Evolutionary conservation across 92 coral and sea anemone species (phyloP), one percentile per base, ranked within the genome.

Genomic region (Phenganax stokvisi): DNA sequence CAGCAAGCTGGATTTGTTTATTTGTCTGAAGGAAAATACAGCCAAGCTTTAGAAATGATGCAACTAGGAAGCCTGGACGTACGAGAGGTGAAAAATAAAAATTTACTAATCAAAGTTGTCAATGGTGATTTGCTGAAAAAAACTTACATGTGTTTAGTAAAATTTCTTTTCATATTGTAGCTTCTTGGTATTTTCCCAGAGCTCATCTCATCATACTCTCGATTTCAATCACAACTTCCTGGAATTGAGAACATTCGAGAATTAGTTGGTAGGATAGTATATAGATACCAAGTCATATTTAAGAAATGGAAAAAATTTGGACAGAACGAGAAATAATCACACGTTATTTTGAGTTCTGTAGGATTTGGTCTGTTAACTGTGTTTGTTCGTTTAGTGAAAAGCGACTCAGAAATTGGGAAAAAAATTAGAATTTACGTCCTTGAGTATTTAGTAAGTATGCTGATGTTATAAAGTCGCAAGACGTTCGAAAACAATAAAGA

Each of bases 1-100:
- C 93, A 91, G 82, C 90, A 93, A 78, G 98, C 98, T 17, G 98
- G 98, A 28, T 93, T 93, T 64, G 84, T 89, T 27, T 93, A 93
- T 83, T 75, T 93, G 78, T 81, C 94, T 7, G 92, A 88, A 57
- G 93, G 98, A 54, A 84, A 83, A 76, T 93, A 91, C 69, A 80
- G 80, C 59, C 89, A 93, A 63, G 98, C 98, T 7, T 89, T 84
- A 17, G 90, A 89, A 59, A 82, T 87, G 56, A 89, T 93, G 98
- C 86, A 74, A 37, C 97, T 89, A 60, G 98, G 98, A 77, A 88
- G 89, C 44, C 81, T 93, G 85, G 98, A 93, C 79, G 93, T 96
- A 15, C 89, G 98, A 75, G 98, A 93, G 97, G 98, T 93, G 63
- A 72, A 69, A 16, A 30, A n/a, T 13, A 6, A 20, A 17, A 17